Conservation (phyloP, 2,888 invertebrate genomes). For the Chrysodeixis includens region DNA sequence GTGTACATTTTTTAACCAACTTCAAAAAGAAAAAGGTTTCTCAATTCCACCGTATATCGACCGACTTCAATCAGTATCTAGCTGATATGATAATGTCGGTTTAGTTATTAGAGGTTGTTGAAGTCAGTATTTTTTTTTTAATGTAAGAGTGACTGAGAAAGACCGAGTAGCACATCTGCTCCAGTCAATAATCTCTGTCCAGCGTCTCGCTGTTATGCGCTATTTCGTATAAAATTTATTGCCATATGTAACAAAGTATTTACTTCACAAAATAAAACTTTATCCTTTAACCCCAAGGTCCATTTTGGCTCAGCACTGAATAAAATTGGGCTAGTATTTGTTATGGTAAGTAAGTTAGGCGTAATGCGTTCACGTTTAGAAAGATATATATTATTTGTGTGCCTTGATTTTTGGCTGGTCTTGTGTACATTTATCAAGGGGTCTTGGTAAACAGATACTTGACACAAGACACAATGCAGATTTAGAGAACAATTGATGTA, state of each 20-base stretch:
- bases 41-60: too few species aligned
- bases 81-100: too few species aligned
- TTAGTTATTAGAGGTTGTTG: too few species aligned
- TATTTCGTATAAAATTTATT: constrained; percentile 74
- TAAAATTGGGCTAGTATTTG: constrained; percentile 60
- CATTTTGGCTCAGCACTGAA: constrained; percentile 17
- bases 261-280: constrained; percentile 30
- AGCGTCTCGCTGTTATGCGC: constrained; percentile 61
- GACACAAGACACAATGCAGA: constrained; percentile 5
- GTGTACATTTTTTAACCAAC: too few species aligned
- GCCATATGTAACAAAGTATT: constrained; percentile 58
- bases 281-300: constrained; percentile 19
- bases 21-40: too few species aligned
- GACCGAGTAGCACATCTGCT: too few species aligned
- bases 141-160: too few species aligned
- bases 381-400: constrained; percentile 62
- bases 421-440: neutral
- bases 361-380: constrained; percentile 65
- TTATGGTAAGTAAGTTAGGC: constrained; percentile 62
- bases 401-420: constrained; percentile 49
- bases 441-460: constrained; percentile 19
- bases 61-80: too few species aligned
- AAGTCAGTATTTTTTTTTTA: too few species aligned
- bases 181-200: constrained; percentile 46
- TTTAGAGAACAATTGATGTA: neutral